Base-by-base conservation (phyloP, 2,113 vertebrate species). In the Apaloderma vittatum region DNA sequence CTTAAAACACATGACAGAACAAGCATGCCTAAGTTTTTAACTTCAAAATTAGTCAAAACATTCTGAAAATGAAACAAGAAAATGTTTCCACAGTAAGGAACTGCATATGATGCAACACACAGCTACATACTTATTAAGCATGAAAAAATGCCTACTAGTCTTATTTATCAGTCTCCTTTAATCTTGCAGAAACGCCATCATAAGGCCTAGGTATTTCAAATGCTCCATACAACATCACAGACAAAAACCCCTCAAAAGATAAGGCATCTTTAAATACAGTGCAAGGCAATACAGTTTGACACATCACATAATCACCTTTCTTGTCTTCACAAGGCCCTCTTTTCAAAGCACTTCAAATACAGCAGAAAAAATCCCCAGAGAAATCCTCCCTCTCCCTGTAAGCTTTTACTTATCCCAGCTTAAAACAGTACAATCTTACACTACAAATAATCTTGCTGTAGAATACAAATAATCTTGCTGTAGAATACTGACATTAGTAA, bases 301-400 rank as follows among this genome's bases (percentile, higher is more conserved):
- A 74, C 8, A 12, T 74, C 66, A 70, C 1, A 0, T 0, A 36
- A 11, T 20, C 70, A 81, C 11, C 15, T 48, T 16, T 23, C 14
- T 2, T 51, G 15, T 17, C 51, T 51, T 82, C n/a, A 73, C 24
- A 16, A 67, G 9, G 3, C 37, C 9, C 48, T 40, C 17, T 48
- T 43, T 65, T 55, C 51, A n/a, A 65, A 88, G 40, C 17, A 30
- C 22, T 72, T 79, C 2, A 40, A 48, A 78, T 17, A 67, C 1
- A 36, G 9, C 12, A 49, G 45, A 11, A n/a, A 63, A 30, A 23
- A 54, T 2, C 48, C 8, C 19, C 0, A 16, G 1, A 52, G 0
- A 37, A 15, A 15, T 15, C 18, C 18, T 68, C n/a, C 36, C 8
- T 11, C 27, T 84, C 62, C 58, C 54, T n/a, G 29, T 43, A 63